Conservation (phyloP, 2,888 invertebrate species). For the Colletes collaris region DNA sequence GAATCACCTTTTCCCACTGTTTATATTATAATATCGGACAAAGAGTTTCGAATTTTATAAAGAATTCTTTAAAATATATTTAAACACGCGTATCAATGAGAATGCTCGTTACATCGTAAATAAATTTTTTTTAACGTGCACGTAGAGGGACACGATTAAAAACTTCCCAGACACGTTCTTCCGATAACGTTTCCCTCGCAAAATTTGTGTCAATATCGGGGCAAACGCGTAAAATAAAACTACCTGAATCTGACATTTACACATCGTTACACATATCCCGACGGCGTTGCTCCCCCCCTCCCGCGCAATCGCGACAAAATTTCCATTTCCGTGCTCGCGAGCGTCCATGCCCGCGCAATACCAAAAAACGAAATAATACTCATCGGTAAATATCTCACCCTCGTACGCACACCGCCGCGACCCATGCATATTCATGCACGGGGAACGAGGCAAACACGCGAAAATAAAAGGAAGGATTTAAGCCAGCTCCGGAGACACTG, state of each 20-base stretch:
- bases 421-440: constrained; percentile 24
- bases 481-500: constrained; percentile 1
- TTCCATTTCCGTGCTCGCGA: background rate
- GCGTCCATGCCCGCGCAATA: constrained; percentile 5
- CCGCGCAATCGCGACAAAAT: background rate
- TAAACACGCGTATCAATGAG: too few species aligned
- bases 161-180: too few species aligned
- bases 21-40: too few species aligned
- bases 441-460: constrained; percentile 10
- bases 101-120: too few species aligned
- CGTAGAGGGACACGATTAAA: too few species aligned
- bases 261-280: constrained; percentile 1
- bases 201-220: background rate
- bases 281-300: background rate
- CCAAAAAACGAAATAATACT: constrained; percentile 16
- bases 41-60: too few species aligned
- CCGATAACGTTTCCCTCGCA: too few species aligned
- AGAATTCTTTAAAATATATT: too few species aligned
- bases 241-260: constrained; percentile 9
- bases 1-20: too few species aligned
- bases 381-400: constrained; percentile 24
- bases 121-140: too few species aligned
- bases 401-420: background rate
- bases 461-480: background rate
- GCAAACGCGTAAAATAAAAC: background rate